Evolutionary conservation across 2,888 invertebrate species (phyloP).

Genomic region (Phymatocera aterrima): DNA sequence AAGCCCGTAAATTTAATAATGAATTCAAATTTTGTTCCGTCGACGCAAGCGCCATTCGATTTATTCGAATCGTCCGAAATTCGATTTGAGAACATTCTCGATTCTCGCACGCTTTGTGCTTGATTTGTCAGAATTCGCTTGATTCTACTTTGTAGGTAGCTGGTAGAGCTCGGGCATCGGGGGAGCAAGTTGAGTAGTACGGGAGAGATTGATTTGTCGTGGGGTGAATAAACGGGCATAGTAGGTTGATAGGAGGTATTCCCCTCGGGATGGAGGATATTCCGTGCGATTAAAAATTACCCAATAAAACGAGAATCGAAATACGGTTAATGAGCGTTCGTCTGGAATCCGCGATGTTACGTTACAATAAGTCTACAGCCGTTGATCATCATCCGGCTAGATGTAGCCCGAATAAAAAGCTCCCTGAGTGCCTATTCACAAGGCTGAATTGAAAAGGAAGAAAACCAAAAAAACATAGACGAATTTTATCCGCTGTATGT

Average conservation of each 20-base stretch:
- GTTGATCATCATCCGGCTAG: slow-evolving; percentile 1
- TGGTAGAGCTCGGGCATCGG: background rate
- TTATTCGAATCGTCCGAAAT: background rate
- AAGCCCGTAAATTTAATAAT: too few relatives aligned
- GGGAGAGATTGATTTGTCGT: slow-evolving; percentile 20
- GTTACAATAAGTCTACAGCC: background rate
- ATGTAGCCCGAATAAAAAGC: background rate
- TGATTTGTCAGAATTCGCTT: slow-evolving; percentile 36
- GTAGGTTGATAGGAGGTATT: background rate
- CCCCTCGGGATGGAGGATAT: background rate
- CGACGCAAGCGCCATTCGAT: background rate
- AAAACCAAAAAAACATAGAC: too few relatives aligned
- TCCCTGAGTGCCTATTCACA: background rate
- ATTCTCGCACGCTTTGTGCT: slow-evolving; percentile 14
- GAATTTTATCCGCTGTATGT: background rate
- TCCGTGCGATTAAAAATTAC: background rate
- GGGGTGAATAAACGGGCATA: background rate
- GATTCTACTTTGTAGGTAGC: background rate
- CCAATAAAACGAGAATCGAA: background rate
- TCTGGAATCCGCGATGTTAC: background rate
- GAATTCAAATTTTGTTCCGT: background rate
- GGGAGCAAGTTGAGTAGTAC: background rate
- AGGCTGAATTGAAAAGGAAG: background rate
- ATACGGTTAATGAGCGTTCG: background rate
- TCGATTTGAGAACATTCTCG: slow-evolving; percentile 7